phyloP scores from a whole-genome alignment of 2,113 vertebrate species.

The Gnathonemus echidnorhynchus region DNA sequence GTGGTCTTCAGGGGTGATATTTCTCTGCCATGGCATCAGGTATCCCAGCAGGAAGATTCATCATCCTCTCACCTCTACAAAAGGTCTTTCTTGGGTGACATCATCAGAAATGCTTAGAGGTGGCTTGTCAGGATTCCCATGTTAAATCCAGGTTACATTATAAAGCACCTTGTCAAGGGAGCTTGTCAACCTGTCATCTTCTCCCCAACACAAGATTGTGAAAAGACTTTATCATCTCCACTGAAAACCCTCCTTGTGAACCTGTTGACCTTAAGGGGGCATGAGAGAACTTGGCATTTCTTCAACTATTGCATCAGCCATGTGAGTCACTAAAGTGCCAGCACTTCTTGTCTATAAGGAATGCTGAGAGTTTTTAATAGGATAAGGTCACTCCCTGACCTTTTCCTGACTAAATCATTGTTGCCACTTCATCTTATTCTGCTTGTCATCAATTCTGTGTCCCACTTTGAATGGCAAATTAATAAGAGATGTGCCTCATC shows the following conservation, averaged over 20 bases:
- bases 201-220: background rate
- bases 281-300: background rate
- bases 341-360: background rate
- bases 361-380: background rate
- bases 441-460: background rate
- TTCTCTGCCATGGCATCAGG: background rate
- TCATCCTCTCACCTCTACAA: background rate
- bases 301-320: background rate
- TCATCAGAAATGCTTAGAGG: background rate
- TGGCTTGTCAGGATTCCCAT: background rate
- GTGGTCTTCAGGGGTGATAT: background rate
- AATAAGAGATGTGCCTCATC: background rate
- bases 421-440: background rate
- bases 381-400: background rate
- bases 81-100: background rate
- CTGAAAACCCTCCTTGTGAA: background rate
- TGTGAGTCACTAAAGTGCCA: background rate
- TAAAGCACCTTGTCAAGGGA: background rate
- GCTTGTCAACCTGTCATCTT: background rate
- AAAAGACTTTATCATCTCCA: background rate
- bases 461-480: background rate
- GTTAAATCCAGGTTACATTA: constrained; percentile 2
- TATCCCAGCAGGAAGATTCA: background rate
- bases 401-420: background rate
- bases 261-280: background rate